Evolutionary conservation across 2,113 vertebrate species (phyloP), one percentile per base, ranked within the genome.

Genomic region (Jacana jacana): DNA sequence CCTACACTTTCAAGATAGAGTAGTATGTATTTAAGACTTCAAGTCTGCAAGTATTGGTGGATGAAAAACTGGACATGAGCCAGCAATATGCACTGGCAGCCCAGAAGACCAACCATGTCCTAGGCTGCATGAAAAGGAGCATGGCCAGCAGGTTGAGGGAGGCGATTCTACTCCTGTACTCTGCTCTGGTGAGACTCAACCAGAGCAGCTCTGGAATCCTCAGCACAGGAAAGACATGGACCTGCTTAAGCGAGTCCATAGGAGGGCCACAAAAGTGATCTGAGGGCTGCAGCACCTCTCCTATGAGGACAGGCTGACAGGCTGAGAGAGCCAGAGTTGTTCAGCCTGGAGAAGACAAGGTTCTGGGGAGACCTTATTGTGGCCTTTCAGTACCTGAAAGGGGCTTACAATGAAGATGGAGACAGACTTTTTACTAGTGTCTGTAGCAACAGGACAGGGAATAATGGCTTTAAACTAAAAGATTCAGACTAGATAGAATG

Each of bases 71-170:
- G 48, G 15, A 69, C n/a, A 23, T 3, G 55, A 80, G 6, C 33
- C 7, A 2, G 14, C 58, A 18, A 9, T 6, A 4, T 2, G 6
- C 3, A 3, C 31, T n/a, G 6, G 7, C 19, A 61, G 3, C 31
- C 17, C 61, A 35, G 35, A 30, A 51, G 13, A 55, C 22, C 33
- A 68, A 7, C 3, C 2, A 0, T 2, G 17, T 3, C 72, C 60
- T 33, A 33, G 22, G 25, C 30, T 69, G 30, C 14, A 28, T 19
- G 9, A 3, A 42, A 37, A 52, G 11, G 7, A 69, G 35, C 0
- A 0, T 8, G 20, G 30, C 7, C 83, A 88, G 73, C 37, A 70
- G 49, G 48, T 11, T 3, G 0, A 58, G 42, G 25, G 33, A 64
- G 15, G 28, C 6, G 79, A 64, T 37, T 35, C 37, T 82, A 15